phyloP scores from a whole-genome alignment of 2,888 invertebrate species.

The Rhamnusium bicolor region DNA sequence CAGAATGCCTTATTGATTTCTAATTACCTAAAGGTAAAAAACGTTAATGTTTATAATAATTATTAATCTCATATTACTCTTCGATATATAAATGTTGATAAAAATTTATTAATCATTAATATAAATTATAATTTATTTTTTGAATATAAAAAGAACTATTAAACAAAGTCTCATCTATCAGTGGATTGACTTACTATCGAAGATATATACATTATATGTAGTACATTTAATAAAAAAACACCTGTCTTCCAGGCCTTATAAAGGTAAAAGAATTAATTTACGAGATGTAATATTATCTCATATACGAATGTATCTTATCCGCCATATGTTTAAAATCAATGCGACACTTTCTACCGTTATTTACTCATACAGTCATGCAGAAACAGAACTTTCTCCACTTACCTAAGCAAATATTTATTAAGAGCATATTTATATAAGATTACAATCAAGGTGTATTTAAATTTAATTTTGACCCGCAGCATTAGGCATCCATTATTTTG shows the following conservation, averaged over 20 bases:
- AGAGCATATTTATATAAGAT: conserved; percentile 1
- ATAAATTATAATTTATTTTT: too few relatives aligned
- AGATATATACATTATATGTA: not conserved
- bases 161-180: not conserved
- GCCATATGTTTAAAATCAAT: conserved; percentile 15
- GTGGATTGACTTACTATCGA: not conserved
- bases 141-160: not conserved
- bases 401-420: conserved; percentile 7
- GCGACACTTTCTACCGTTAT: conserved; percentile 25
- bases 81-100: too few relatives aligned
- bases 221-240: not conserved
- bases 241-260: not conserved
- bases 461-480: not conserved
- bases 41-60: too few relatives aligned
- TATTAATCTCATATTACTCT: too few relatives aligned
- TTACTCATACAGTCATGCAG: conserved; percentile 3
- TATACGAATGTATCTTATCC: not conserved
- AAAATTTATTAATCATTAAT: too few relatives aligned
- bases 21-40: too few relatives aligned
- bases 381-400: conserved; percentile 19
- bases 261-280: not conserved
- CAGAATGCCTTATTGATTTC: too few relatives aligned
- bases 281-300: not conserved
- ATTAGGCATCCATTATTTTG: not conserved
- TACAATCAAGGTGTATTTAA: not conserved